Evolutionary conservation across 2,888 invertebrate species (phyloP).

Genomic region (Lasioglossum figueresi): DNA sequence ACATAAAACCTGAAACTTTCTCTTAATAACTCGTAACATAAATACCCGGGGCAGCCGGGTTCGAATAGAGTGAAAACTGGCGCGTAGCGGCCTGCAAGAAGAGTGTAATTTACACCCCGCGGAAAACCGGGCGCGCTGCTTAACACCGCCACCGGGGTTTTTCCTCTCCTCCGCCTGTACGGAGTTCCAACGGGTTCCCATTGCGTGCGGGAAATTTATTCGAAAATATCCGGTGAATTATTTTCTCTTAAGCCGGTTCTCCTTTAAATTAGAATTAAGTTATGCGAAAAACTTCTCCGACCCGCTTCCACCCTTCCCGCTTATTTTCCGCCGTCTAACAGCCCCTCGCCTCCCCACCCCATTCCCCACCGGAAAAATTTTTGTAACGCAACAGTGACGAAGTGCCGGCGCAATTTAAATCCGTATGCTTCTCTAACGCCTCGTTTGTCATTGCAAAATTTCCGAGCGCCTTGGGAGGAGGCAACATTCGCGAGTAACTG

Average conservation of each 20-base stretch:
- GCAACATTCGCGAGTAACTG: constrained; percentile 23
- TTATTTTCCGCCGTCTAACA: not conserved
- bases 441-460: constrained; percentile 48
- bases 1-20: constrained; percentile 69
- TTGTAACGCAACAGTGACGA: constrained; percentile 19
- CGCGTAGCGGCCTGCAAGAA: constrained; percentile 49
- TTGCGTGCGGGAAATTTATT: constrained; percentile 54
- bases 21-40: constrained; percentile 75
- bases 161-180: constrained; percentile 20
- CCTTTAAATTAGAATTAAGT: constrained; percentile 61
- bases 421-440: constrained; percentile 37
- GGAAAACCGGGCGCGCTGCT: constrained; percentile 47
- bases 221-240: constrained; percentile 61
- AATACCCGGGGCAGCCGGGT: constrained; percentile 62
- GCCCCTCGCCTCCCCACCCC: not conserved
- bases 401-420: constrained; percentile 35
- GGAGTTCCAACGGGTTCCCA: constrained; percentile 5
- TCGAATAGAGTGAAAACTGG: constrained; percentile 63
- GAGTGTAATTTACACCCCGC: constrained; percentile 68
- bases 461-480: constrained; percentile 18
- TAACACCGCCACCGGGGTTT: constrained; percentile 33
- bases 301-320: not conserved
- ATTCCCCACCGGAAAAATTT: constrained; percentile 14
- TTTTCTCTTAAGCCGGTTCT: constrained; percentile 54
- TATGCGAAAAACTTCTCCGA: constrained; percentile 46